Evolutionary conservation across 2,797 vertebrate genomes (phyloP).

Genomic region (Acomys russatus): DNA sequence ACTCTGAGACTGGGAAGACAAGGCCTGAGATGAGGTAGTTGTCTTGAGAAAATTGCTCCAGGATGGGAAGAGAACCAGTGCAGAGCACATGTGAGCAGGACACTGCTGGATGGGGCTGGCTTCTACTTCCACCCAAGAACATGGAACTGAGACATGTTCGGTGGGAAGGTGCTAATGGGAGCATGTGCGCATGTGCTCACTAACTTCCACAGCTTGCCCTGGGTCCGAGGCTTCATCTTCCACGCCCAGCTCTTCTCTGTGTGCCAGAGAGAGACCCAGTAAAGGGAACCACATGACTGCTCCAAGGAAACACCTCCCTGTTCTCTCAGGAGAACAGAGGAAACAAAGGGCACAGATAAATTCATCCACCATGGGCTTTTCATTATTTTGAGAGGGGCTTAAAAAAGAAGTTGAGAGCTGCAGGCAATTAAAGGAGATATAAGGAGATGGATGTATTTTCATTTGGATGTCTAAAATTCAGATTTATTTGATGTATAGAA

Average conservation of each 20-base stretch:
- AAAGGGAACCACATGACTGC: not conserved
- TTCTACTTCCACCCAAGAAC: not conserved
- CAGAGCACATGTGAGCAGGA: not conserved
- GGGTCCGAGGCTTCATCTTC: not conserved
- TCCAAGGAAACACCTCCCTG: not conserved
- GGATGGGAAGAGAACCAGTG: not conserved
- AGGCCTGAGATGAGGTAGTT: not conserved
- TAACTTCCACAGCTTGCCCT: too few species aligned
- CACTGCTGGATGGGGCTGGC: rapidly evolving
- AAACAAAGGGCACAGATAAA: not conserved
- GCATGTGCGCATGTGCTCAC: too few species aligned
- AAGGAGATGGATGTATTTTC: not conserved
- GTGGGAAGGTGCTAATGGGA: too few species aligned
- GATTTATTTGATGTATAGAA: not conserved
- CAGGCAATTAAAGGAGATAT: not conserved
- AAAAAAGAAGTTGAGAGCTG: not conserved
- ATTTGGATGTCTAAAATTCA: not conserved
- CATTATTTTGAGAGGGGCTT: not conserved
- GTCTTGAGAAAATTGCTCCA: not conserved
- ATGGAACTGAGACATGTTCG: too few species aligned
- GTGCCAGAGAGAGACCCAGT: not conserved
- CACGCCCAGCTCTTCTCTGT: not conserved
- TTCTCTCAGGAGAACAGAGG: not conserved
- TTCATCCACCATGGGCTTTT: not conserved
- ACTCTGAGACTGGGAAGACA: not conserved